phyloP scores from a whole-genome alignment of 2,888 invertebrate genomes.

The Xestia xanthographa region DNA sequence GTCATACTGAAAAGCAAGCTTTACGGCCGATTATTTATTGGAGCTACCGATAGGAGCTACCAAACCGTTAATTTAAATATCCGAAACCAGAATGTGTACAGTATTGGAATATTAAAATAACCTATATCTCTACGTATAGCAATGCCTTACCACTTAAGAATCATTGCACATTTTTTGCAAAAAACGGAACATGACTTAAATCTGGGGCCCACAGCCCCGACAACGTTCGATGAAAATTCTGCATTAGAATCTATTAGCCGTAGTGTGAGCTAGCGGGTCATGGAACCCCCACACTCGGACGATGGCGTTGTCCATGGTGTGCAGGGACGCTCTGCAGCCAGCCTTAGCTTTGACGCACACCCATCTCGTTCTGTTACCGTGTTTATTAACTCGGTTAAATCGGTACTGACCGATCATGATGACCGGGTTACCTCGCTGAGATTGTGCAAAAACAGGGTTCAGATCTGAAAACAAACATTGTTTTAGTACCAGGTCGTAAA shows the following conservation, averaged over 20 bases:
- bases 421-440: constrained; percentile 87
- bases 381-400: constrained; percentile 87
- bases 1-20: background rate
- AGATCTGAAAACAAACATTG: constrained; percentile 81
- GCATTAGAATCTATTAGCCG: constrained; percentile 83
- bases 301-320: constrained; percentile 87
- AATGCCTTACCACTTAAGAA: constrained; percentile 49
- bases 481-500: constrained; percentile 63
- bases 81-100: constrained; percentile 55
- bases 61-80: constrained; percentile 10
- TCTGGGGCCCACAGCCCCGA: background rate
- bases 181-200: constrained; percentile 47
- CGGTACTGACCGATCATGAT: constrained; percentile 89
- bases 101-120: constrained; percentile 27
- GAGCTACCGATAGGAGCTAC: background rate
- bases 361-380: constrained; percentile 86
- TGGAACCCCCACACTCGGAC: constrained; percentile 88
- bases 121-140: constrained; percentile 28
- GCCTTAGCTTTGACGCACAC: constrained; percentile 88
- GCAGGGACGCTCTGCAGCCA: constrained; percentile 86
- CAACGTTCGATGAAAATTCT: constrained; percentile 2
- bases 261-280: constrained; percentile 85
- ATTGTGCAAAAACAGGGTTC: constrained; percentile 86
- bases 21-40: constrained; percentile 2
- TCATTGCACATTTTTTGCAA: constrained; percentile 61